Evolutionary conservation across 23 tunicate species (phyloP).

Genomic region (Diplosoma virens): DNA sequence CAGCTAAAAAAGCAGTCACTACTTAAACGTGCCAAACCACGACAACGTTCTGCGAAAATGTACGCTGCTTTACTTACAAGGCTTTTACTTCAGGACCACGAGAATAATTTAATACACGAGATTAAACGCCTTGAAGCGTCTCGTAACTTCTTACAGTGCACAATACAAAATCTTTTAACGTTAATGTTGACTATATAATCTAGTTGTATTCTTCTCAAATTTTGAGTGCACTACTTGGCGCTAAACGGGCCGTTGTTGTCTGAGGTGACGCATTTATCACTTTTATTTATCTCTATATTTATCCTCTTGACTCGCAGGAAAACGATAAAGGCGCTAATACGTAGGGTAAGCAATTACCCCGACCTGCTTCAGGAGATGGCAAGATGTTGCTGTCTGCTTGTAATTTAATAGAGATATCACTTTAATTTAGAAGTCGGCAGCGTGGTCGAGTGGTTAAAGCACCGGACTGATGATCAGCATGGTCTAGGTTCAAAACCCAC

Average conservation of each 20-base stretch:
- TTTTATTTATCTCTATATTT: too few species aligned
- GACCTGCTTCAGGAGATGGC: too few species aligned
- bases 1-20: background rate
- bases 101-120: background rate
- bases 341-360: too few species aligned
- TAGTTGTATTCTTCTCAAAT: constrained; percentile 8
- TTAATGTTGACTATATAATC: background rate
- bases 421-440: too few species aligned
- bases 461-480: too few species aligned
- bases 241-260: constrained; percentile 10
- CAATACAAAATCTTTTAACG: constrained; percentile 7
- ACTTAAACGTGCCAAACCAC: background rate
- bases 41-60: background rate
- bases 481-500: too few species aligned
- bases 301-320: too few species aligned
- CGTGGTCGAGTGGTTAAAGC: too few species aligned
- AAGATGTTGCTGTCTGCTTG: too few species aligned
- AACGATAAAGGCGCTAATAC: too few species aligned
- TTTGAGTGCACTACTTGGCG: constrained; percentile 13
- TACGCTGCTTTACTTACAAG: background rate
- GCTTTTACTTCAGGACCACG: constrained; percentile 1
- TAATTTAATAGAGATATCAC: too few species aligned
- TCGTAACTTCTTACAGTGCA: background rate
- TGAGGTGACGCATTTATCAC: too few species aligned
- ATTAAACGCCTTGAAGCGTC: background rate